These are phyloP conservation scores for Paracentrotus lividus DNA, from an alignment of 53 echinoderm and acorn worm genomes.

Conservation along the genomic window DNA sequence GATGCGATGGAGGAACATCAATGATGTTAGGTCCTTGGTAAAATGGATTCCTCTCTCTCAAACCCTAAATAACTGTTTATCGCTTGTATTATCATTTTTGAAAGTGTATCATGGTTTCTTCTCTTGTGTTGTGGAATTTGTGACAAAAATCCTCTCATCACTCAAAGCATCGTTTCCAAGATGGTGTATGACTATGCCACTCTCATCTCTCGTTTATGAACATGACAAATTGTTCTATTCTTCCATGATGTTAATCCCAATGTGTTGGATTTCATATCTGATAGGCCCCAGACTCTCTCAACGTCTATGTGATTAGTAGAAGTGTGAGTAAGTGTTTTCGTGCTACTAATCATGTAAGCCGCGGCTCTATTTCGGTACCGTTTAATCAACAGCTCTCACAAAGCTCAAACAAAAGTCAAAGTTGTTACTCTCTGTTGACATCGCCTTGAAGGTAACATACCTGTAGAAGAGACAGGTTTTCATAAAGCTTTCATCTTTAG, in stretches of 20 bases:
- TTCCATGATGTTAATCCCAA: not conserved
- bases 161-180: not conserved
- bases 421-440: not conserved
- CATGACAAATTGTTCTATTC: slow-evolving; percentile 1
- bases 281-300: slow-evolving; percentile 11
- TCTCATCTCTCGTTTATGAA: not conserved
- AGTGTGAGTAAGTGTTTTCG: slow-evolving; percentile 55
- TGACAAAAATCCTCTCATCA: not conserved
- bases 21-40: slow-evolving; percentile 1
- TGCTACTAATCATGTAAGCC: slow-evolving; percentile 29
- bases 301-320: not conserved
- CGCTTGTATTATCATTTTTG: slow-evolving; percentile 27
- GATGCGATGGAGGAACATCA: slow-evolving; percentile 2
- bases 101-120: slow-evolving; percentile 5
- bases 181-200: not conserved
- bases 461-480: not conserved
- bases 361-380: slow-evolving; percentile 42
- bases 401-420: slow-evolving; percentile 37
- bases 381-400: slow-evolving; percentile 30
- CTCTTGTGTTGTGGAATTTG: not conserved
- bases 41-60: not conserved
- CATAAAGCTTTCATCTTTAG: not conserved
- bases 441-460: not conserved
- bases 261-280: not conserved
- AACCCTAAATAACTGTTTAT: slow-evolving; percentile 37